phyloP scores from a whole-genome alignment of 2,888 invertebrate genomes.

The Oscheius myriophilus region DNA sequence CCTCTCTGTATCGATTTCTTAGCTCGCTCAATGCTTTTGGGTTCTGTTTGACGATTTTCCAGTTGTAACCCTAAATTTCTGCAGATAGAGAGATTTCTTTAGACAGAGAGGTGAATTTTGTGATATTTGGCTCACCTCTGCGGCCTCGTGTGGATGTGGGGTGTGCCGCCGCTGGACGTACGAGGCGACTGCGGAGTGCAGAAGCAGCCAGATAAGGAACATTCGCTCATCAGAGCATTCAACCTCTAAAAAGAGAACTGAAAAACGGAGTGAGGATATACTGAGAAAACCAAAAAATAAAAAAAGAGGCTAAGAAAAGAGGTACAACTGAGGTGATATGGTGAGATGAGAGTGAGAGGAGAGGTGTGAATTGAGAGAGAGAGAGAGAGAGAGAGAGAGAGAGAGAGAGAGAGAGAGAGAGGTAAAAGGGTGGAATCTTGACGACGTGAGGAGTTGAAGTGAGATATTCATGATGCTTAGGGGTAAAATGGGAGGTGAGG shows the following conservation, averaged over 20 bases:
- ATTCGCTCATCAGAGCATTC: constrained; percentile 26
- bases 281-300: not conserved
- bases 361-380: not conserved
- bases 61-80: constrained; percentile 55
- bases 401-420: too few relatives aligned
- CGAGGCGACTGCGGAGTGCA: constrained; percentile 13
- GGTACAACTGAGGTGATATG: not conserved
- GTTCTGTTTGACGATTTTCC: constrained; percentile 57
- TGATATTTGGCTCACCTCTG: not conserved
- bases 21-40: constrained; percentile 52
- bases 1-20: constrained; percentile 56
- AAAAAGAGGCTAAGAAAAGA: not conserved
- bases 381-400: too few relatives aligned
- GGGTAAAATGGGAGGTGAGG: too few relatives aligned
- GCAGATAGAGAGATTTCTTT: not conserved
- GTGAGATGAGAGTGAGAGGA: not conserved
- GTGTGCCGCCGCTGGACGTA: not conserved
- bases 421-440: too few relatives aligned
- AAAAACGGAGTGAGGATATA: not conserved
- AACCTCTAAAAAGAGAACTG: not conserved
- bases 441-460: too few relatives aligned
- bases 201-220: constrained; percentile 24
- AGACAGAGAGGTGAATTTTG: not conserved
- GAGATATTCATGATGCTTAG: too few relatives aligned
- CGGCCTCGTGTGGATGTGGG: constrained; percentile 4